phyloP scores from a whole-genome alignment of 2,888 invertebrate species.

The Eristalinus aeneus region DNA sequence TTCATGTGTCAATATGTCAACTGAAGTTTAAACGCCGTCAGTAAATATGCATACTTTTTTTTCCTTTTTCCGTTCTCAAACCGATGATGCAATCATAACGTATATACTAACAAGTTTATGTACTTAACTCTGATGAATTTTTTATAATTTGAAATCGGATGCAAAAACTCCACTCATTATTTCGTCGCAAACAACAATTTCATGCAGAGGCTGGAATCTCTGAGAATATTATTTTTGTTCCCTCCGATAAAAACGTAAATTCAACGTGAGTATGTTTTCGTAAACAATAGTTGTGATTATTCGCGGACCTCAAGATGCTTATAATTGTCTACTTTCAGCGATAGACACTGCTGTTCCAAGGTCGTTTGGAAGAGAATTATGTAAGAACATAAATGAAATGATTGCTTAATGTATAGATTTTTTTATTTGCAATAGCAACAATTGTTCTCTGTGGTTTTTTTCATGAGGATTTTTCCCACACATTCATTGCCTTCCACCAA shows the following conservation, averaged over 20 bases:
- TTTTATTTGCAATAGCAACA: too few species aligned
- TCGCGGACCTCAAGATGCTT: neutral
- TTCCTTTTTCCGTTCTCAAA: neutral
- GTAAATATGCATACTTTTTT: neutral
- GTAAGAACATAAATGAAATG: neutral
- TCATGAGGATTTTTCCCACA: too few species aligned
- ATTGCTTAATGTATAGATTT: neutral
- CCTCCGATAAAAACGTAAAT: neutral
- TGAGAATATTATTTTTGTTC: neutral
- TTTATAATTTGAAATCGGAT: neutral
- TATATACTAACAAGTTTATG: neutral
- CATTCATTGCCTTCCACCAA: too few species aligned
- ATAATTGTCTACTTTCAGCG: neutral
- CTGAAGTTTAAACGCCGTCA: neutral
- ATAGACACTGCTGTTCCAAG: slow-evolving; percentile 10
- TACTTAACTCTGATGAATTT: neutral
- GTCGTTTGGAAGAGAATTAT: slow-evolving; percentile 2
- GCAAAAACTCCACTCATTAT: neutral
- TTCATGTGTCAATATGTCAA: neutral
- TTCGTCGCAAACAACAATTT: neutral
- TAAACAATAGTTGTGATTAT: slow-evolving; percentile 20
- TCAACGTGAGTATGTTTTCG: neutral
- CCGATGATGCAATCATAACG: neutral
- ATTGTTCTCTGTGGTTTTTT: neutral
- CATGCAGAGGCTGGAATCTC: neutral